Evolutionary conservation across 2,797 vertebrate species (phyloP).

Genomic region (Spinus pinus): DNA sequence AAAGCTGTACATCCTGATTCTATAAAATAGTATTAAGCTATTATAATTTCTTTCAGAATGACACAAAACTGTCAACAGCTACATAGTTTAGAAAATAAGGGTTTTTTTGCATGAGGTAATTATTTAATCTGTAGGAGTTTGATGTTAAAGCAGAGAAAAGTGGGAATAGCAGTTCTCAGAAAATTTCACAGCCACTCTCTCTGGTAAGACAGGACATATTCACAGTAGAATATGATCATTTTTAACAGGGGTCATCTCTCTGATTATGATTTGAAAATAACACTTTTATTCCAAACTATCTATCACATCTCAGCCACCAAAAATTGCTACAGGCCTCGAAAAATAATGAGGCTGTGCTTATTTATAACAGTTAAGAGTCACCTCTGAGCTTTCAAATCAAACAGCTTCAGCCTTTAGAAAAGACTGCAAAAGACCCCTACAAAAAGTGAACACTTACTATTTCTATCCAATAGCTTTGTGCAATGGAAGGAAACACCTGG

Average conservation of each 20-base stretch:
- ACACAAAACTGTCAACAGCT: neutral
- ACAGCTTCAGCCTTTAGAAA: neutral
- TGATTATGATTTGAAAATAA: neutral
- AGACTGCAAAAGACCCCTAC: rapidly evolving
- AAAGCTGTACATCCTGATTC: neutral
- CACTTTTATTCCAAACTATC: neutral
- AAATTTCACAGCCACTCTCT: neutral
- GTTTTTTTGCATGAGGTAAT: neutral
- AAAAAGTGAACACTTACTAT: neutral
- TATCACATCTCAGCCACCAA: neutral
- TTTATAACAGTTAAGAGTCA: neutral
- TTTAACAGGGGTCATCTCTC: neutral
- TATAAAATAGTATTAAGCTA: neutral
- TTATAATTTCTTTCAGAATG: neutral
- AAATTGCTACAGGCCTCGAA: neutral
- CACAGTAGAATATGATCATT: neutral
- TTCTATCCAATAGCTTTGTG: neutral
- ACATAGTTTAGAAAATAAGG: neutral
- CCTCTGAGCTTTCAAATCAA: neutral
- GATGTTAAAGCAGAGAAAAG: neutral
- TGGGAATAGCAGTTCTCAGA: neutral
- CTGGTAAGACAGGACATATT: neutral
- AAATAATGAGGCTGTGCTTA: neutral
- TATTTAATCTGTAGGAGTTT: neutral
- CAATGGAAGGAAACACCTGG: neutral